These are phyloP conservation scores for Catocala fraxini DNA, from an alignment of 2,888 invertebrate genomes.

Conservation along the genomic window DNA sequence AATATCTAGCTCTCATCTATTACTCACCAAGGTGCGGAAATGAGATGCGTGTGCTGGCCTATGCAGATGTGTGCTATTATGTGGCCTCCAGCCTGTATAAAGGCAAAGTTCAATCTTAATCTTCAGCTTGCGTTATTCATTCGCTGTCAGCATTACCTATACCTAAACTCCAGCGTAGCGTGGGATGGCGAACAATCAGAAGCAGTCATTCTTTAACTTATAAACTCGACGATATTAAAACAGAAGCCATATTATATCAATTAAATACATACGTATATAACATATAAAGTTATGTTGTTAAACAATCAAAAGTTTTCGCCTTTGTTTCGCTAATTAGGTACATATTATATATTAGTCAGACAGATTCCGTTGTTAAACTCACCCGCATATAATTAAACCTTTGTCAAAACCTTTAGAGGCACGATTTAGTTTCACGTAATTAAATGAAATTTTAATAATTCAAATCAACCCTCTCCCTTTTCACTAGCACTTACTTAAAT, in stretches of 20 bases:
- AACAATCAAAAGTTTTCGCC: slow-evolving; percentile 8
- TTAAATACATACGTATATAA: slow-evolving; percentile 4
- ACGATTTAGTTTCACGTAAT: slow-evolving; percentile 39
- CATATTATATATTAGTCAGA: slow-evolving; percentile 1
- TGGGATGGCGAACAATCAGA: too few relatives aligned
- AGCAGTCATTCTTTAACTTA: too few relatives aligned
- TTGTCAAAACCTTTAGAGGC: slow-evolving; percentile 26
- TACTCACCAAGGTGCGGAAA: too few relatives aligned
- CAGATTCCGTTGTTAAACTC: background rate
- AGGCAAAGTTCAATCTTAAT: too few relatives aligned
- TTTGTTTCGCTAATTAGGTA: slow-evolving; percentile 8
- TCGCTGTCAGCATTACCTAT: too few relatives aligned
- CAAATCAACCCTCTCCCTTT: slow-evolving; percentile 34
- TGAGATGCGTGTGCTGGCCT: too few relatives aligned
- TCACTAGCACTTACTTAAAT: slow-evolving; percentile 49
- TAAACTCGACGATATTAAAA: background rate
- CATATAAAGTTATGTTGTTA: background rate
- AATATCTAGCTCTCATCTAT: too few relatives aligned
- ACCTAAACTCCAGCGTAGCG: too few relatives aligned
- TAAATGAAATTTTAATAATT: slow-evolving; percentile 46
- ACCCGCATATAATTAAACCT: slow-evolving; percentile 17
- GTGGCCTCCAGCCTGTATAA: too few relatives aligned
- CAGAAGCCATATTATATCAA: slow-evolving; percentile 6
- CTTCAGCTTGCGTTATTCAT: too few relatives aligned
- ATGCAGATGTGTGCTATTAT: too few relatives aligned